Evolutionary conservation across 2,113 vertebrate species (phyloP).

Genomic region (Lepisosteus oculatus): DNA sequence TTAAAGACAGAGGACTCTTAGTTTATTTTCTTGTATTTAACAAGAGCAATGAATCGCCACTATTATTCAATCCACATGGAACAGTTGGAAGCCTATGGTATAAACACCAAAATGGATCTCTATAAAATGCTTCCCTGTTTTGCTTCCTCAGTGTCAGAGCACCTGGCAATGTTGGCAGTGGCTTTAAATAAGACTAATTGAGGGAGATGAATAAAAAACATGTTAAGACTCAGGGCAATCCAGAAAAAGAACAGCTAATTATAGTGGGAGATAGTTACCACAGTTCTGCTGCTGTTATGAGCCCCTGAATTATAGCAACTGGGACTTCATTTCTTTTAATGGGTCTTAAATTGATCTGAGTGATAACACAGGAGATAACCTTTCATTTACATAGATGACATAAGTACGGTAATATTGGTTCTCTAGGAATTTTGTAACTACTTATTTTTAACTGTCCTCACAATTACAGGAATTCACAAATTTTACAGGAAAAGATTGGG

Average conservation of each 20-base stretch:
- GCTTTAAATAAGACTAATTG: conserved; percentile 20
- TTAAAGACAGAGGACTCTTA: conserved; percentile 19
- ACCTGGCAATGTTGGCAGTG: conserved; percentile 25
- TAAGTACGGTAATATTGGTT: conserved; percentile 18
- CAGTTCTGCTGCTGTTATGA: conserved; percentile 13
- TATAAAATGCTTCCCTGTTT: conserved; percentile 12
- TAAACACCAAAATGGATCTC: conserved; percentile 5
- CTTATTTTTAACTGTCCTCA: conserved; percentile 40
- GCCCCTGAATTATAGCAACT: background rate
- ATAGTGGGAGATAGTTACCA: conserved; percentile 21
- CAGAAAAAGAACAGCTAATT: conserved; percentile 31
- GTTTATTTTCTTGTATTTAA: conserved; percentile 14
- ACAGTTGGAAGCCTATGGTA: background rate
- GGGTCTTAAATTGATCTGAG: conserved; percentile 12
- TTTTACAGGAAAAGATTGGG: conserved; percentile 30
- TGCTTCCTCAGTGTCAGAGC: conserved; percentile 19
- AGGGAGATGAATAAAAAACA: conserved; percentile 36
- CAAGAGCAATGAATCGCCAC: conserved; percentile 29
- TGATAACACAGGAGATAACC: conserved; percentile 17
- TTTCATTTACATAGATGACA: conserved; percentile 18
- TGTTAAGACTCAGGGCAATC: conserved; percentile 20
- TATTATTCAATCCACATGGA: conserved; percentile 1
- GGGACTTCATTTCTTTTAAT: conserved; percentile 17
- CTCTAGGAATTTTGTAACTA: conserved; percentile 37
- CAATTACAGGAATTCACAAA: conserved; percentile 37